A percentile compares a stretch with the other conserved stretches of the same genome.
Evolutionary conservation across 2,888 invertebrate species (phyloP).

Genomic region (Trissolcus brochymenae): DNA sequence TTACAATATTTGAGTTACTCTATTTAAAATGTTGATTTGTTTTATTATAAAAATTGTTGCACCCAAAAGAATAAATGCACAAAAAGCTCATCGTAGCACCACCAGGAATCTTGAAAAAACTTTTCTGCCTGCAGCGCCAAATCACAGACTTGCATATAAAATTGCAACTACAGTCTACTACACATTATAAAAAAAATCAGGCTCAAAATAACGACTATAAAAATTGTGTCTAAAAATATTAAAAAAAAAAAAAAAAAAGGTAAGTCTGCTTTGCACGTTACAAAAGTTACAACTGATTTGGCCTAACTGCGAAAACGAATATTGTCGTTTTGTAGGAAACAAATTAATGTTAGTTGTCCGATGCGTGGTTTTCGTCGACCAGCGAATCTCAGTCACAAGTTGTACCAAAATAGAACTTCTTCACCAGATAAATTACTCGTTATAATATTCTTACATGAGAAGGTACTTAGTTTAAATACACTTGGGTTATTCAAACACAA

Average conservation of each 20-base stretch:
- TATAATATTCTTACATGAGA: constrained; percentile 17
- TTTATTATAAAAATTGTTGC: neutral
- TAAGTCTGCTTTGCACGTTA: neutral
- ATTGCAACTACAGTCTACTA: constrained; percentile 24
- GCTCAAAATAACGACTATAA: neutral
- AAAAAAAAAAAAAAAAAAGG: neutral
- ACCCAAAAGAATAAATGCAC: neutral
- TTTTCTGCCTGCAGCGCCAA: constrained; percentile 39
- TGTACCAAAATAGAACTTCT: constrained; percentile 67
- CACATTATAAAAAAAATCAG: neutral
- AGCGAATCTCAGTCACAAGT: constrained; percentile 51
- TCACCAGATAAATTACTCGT: constrained; percentile 45
- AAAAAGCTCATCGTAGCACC: constrained; percentile 44
- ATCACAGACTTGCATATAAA: constrained; percentile 66
- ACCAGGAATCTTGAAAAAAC: constrained; percentile 22
- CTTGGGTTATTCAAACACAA: neutral
- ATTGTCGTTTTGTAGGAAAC: constrained; percentile 32
- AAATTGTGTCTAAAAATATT: neutral
- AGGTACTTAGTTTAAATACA: constrained; percentile 29
- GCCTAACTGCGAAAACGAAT: constrained; percentile 19
- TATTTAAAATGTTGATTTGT: neutral
- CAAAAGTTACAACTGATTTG: constrained; percentile 20
- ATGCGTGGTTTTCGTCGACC: constrained; percentile 49
- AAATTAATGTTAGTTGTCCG: constrained; percentile 7
- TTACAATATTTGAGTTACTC: no score